Evolutionary conservation across 2,113 vertebrate species (phyloP), one percentile per base, ranked within the genome.

Genomic region (Silurus asotus): DNA sequence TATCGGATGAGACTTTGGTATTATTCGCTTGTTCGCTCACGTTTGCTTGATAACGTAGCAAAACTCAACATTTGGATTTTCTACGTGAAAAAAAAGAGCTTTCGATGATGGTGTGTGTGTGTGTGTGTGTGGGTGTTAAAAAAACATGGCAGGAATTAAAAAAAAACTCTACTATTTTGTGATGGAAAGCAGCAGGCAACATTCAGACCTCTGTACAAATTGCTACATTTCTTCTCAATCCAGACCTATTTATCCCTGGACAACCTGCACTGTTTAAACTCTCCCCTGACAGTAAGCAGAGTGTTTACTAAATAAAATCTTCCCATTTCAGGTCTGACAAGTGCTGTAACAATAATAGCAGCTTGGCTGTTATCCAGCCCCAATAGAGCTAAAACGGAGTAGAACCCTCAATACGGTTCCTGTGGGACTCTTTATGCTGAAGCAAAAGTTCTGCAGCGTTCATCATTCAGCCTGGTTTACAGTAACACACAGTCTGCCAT

Each of bases 391-490:
- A 25, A 83, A 83, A 53, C 25, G 13, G 56, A 49, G 56, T 15
- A 58, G 69, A 75, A 25, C 82, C 49, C 28, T 61, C 13, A n/a
- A 3, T 17, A 15, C 1, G 19, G 28, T 61, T 84, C 67, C 28
- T 61, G 1, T 61, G 82, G 37, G 67, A 61, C 82, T 61, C n/a
- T 72, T 70, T 58, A 11, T 70, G 67, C 65, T 70, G 19, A 70
- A 70, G 51, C n/a, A 20, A 25, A 58, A 58, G 20, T 83, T 83
- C 15, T 25, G 80, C 15, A 55, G 65, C 8, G 81, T n/a, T 53
- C 37, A 70, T 83, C n/a, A 70, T 70, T 83, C 65, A 83, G 28
- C 51, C 65, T 23, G 81, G 65, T 70, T 83, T 83, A 70, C 81
- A 70, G 64, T 72, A 83, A 83, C 49, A 48, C 25, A 72, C 55